These are phyloP conservation scores for Pteromalus puparum DNA, from an alignment of 1,140 invertebrate genomes.

Conservation along the genomic window DNA sequence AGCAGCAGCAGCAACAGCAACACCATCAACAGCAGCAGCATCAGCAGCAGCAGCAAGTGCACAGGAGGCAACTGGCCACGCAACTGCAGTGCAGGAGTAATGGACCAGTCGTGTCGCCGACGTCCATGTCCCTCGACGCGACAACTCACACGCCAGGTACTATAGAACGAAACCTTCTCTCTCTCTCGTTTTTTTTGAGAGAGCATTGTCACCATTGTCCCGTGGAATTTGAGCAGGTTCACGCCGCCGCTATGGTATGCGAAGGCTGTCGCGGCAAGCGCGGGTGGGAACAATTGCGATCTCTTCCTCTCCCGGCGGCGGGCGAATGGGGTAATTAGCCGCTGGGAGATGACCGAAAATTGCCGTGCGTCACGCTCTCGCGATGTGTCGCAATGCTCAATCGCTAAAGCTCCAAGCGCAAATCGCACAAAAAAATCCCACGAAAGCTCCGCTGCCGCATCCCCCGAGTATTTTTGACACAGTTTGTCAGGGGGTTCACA, in stretches of 20 bases:
- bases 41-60: constrained; percentile 41
- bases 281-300: too few relatives aligned
- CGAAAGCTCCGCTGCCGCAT: neutral
- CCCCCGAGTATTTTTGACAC: constrained; percentile 64
- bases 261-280: too few relatives aligned
- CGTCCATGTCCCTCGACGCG: constrained; percentile 67
- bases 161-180: constrained; percentile 2
- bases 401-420: too few relatives aligned
- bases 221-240: too few relatives aligned
- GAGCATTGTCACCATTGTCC: too few relatives aligned
- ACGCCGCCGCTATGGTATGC: too few relatives aligned
- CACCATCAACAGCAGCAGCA: constrained; percentile 48
- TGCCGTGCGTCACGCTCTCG: neutral
- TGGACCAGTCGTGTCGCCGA: constrained; percentile 61
- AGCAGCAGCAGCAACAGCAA: constrained; percentile 51
- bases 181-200: too few relatives aligned
- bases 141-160: constrained; percentile 74
- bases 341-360: neutral
- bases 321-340: too few relatives aligned
- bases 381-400: too few relatives aligned
- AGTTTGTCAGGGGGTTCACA: constrained; percentile 69
- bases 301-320: too few relatives aligned
- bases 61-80: constrained; percentile 31
- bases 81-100: constrained; percentile 42
- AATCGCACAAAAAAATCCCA: neutral